phyloP scores from a whole-genome alignment of 2,888 invertebrate species.

The Calephelis perditalis region DNA sequence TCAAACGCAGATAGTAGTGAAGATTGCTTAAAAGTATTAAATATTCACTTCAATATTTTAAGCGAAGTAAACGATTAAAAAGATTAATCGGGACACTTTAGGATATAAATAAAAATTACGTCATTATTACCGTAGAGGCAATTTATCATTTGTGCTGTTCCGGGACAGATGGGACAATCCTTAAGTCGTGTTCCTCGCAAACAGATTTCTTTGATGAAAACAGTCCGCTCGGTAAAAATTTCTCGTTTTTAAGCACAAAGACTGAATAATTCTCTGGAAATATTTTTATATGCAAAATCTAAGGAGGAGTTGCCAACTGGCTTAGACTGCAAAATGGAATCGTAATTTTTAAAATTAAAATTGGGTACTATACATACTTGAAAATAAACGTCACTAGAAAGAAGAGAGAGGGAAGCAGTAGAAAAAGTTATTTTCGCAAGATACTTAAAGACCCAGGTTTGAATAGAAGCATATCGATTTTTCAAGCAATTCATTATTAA shows the following conservation, averaged over 20 bases:
- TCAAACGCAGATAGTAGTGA: no score
- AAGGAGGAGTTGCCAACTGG: no score
- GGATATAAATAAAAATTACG: background rate
- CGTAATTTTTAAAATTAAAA: no score
- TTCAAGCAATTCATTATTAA: no score
- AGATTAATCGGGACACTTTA: background rate
- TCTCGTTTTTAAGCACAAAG: slow-evolving; percentile 3
- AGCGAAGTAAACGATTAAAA: background rate
- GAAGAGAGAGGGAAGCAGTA: no score
- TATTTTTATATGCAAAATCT: no score
- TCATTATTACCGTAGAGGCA: slow-evolving; percentile 1
- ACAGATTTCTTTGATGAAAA: slow-evolving; percentile 10
- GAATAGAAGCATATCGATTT: no score
- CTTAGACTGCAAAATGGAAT: no score
- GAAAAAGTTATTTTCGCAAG: no score
- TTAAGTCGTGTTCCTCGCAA: slow-evolving; percentile 6
- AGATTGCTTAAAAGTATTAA: background rate
- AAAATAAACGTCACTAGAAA: no score
- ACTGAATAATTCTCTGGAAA: background rate
- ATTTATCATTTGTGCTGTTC: slow-evolving; percentile 8
- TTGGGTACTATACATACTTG: no score
- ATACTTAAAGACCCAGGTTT: no score
- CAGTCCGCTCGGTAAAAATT: background rate
- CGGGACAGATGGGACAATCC: slow-evolving; percentile 5
- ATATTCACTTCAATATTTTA: background rate